These are phyloP conservation scores for Halocynthia aurantium DNA, from an alignment of 23 tunicate genomes.

Conservation along the genomic window DNA sequence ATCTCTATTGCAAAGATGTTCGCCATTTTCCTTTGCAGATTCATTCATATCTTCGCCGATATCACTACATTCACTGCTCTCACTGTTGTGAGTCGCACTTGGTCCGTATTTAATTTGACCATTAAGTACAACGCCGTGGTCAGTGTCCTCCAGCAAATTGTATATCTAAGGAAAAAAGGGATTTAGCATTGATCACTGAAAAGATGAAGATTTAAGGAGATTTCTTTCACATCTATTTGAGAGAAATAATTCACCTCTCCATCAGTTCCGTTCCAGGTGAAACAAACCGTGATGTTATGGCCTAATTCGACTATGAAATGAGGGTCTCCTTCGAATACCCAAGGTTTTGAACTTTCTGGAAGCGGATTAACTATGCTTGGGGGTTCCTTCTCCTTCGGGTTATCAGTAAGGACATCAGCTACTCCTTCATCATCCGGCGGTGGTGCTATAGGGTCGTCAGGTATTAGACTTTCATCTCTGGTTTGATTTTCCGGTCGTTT, in stretches of 20 bases:
- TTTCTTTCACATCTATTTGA: not conserved
- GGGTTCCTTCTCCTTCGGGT: not conserved
- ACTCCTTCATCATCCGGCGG: constrained; percentile 7
- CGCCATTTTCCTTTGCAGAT: not conserved
- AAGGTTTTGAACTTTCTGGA: not conserved
- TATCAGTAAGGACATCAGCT: not conserved
- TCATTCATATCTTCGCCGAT: not conserved
- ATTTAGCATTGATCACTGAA: not conserved
- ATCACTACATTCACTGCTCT: not conserved
- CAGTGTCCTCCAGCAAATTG: constrained; percentile 25
- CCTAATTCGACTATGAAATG: constrained; percentile 24
- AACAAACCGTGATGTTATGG: constrained; percentile 28
- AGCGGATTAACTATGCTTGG: not conserved
- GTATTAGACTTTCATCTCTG: not conserved
- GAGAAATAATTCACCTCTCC: constrained; percentile 13
- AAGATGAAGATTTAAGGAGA: not conserved
- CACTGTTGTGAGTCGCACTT: not conserved
- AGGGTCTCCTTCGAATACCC: constrained; percentile 37
- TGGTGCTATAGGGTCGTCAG: constrained; percentile 6
- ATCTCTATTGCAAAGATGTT: not conserved
- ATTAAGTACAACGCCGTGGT: constrained; percentile 8
- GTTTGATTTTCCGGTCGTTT: constrained; percentile 9
- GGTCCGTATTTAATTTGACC: constrained; percentile 29
- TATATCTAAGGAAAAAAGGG: constrained; percentile 21
- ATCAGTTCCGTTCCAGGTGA: constrained; percentile 35